phyloP scores from a whole-genome alignment of 2,113 vertebrate species.

The Trochalopteron elliotii region DNA sequence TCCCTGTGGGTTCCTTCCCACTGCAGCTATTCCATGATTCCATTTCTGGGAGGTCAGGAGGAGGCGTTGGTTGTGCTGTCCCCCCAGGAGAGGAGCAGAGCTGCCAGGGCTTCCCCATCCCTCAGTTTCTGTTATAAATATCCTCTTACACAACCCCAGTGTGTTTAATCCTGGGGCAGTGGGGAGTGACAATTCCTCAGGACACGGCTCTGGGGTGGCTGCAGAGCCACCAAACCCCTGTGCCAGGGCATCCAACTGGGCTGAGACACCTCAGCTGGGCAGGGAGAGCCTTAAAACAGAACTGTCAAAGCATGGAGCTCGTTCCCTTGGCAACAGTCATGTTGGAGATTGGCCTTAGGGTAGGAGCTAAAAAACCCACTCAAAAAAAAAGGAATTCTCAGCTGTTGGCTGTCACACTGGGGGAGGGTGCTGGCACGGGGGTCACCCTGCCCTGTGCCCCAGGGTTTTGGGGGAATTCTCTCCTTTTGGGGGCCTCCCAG shows the following conservation, averaged over 20 bases:
- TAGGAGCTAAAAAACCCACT: constrained; percentile 29
- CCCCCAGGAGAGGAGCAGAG: background rate
- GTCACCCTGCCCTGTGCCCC: background rate
- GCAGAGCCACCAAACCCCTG: background rate
- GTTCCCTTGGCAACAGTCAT: constrained; percentile 59
- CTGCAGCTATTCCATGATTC: fast-evolving
- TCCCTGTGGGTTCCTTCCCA: background rate
- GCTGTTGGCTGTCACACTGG: background rate
- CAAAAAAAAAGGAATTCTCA: background rate
- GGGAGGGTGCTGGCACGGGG: background rate
- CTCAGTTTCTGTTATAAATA: background rate
- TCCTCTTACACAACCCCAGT: background rate
- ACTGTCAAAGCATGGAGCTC: constrained; percentile 35
- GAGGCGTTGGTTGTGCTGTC: fast-evolving
- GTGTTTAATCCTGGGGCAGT: background rate
- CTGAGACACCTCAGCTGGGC: background rate
- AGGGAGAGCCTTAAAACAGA: constrained; percentile 50
- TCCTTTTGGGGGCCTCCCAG: background rate
- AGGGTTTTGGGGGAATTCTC: background rate
- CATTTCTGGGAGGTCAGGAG: background rate
- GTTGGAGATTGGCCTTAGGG: constrained; percentile 40
- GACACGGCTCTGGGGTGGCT: background rate
- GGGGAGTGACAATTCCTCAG: background rate
- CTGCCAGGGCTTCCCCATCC: background rate
- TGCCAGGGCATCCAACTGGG: background rate